These are phyloP conservation scores for Argopecten irradians DNA, from an alignment of 1,140 invertebrate genomes.

Conservation along the genomic window DNA sequence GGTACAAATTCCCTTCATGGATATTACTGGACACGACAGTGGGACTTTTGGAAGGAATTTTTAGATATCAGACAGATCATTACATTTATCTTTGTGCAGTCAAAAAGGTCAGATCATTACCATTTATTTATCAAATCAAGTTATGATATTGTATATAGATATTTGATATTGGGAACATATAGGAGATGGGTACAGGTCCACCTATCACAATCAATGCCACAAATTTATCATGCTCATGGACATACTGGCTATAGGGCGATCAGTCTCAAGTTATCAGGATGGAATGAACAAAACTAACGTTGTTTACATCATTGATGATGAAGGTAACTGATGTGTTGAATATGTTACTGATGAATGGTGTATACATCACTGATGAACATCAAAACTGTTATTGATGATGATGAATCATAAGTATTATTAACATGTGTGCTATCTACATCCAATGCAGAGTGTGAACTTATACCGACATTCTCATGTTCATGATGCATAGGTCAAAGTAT, in stretches of 20 bases:
- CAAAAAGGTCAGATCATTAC: no score
- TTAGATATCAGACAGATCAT: no score
- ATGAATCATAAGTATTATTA: background rate
- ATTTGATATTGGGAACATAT: no score
- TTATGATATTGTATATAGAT: no score
- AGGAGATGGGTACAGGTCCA: background rate
- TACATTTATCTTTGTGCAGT: no score
- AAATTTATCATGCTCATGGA: background rate
- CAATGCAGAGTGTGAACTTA: background rate
- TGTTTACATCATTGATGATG: no score
- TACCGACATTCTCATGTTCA: background rate
- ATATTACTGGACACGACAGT: background rate
- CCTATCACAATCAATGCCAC: background rate
- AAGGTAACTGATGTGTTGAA: background rate
- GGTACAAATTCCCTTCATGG: background rate
- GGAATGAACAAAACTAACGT: background rate
- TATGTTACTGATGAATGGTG: no score
- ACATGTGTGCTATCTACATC: background rate
- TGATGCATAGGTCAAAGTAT: background rate
- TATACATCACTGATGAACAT: no score
- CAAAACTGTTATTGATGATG: constrained; percentile 3
- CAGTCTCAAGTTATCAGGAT: background rate
- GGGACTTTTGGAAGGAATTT: background rate
- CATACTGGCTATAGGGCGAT: background rate
- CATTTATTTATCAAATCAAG: no score